Percentiles rank a stretch among this genome's conserved stretches.
Conservation (phyloP, 2,113 vertebrate genomes). For the Xiphophorus couchianus region DNA sequence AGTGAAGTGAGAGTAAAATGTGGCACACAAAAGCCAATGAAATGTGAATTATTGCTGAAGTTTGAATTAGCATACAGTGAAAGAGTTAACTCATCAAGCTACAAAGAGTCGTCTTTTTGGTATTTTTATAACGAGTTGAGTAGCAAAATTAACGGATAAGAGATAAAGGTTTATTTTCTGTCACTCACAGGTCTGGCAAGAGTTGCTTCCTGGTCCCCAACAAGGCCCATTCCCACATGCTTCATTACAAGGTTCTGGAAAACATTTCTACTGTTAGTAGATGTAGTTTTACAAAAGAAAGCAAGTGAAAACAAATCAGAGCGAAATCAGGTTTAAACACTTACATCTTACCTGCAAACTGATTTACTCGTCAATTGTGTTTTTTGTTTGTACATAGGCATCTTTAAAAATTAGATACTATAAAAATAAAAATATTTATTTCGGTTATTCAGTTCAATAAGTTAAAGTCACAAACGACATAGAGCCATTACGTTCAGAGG, state of each 20-base stretch:
- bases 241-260: slow-evolving; percentile 70
- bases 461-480: not conserved
- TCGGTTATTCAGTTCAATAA: not conserved
- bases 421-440: not conserved
- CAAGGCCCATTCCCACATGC: slow-evolving; percentile 78
- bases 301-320: not conserved
- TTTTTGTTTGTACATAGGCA: not conserved
- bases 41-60: no score
- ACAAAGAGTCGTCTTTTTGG: not conserved
- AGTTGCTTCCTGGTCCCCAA: slow-evolving; percentile 83
- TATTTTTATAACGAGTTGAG: not conserved
- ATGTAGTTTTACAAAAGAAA: slow-evolving; percentile 3
- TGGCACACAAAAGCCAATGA: not conserved
- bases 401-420: not conserved
- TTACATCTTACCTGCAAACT: not conserved
- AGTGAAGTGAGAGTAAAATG: not conserved
- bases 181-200: slow-evolving; percentile 86
- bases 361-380: not conserved
- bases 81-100: not conserved
- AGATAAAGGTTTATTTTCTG: not conserved
- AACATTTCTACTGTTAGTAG: not conserved
- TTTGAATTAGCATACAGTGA: not conserved
- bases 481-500: not conserved
- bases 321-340: not conserved
- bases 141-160: not conserved